Evolutionary conservation across 2,797 vertebrate genomes (phyloP).

Genomic region (Graptemys geographica): DNA sequence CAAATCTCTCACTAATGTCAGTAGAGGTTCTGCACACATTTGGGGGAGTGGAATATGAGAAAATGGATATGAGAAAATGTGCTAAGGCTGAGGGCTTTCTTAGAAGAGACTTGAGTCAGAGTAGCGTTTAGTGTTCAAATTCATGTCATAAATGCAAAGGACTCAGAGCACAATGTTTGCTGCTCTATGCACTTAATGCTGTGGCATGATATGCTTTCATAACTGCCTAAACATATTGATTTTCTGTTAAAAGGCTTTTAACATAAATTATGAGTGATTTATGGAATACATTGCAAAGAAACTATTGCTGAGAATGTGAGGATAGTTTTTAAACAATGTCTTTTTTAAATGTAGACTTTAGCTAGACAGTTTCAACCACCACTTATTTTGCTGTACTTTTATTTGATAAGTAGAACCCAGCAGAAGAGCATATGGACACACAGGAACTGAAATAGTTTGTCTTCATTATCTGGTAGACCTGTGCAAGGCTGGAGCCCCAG

Average conservation of each 20-base stretch:
- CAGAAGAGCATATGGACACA: constrained; percentile 82
- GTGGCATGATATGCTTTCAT: constrained; percentile 20
- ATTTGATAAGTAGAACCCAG: constrained; percentile 84
- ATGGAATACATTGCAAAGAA: constrained; percentile 45
- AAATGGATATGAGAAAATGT: background rate
- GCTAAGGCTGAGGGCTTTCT: background rate
- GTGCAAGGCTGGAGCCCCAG: constrained; percentile 77
- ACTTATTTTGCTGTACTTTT: constrained; percentile 72
- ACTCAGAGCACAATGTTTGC: constrained; percentile 3
- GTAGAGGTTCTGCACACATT: background rate
- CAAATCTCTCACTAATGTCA: constrained; percentile 17
- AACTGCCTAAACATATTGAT: constrained; percentile 70
- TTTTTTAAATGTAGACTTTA: constrained; percentile 65
- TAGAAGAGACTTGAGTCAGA: background rate
- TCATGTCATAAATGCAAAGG: background rate
- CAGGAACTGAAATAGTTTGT: constrained; percentile 91
- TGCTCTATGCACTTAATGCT: background rate
- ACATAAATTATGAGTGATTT: constrained; percentile 74
- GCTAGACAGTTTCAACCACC: constrained; percentile 65
- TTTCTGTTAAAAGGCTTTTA: constrained; percentile 79
- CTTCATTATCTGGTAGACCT: constrained; percentile 85
- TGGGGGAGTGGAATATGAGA: background rate
- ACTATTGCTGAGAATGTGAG: constrained; percentile 53
- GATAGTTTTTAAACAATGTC: constrained; percentile 12
- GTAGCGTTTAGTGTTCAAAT: constrained; percentile 6